A percentile compares a stretch with the other conserved stretches of the same genome.
phyloP scores from a whole-genome alignment of 2,113 vertebrate genomes.

The Myiozetetes cayanensis region DNA sequence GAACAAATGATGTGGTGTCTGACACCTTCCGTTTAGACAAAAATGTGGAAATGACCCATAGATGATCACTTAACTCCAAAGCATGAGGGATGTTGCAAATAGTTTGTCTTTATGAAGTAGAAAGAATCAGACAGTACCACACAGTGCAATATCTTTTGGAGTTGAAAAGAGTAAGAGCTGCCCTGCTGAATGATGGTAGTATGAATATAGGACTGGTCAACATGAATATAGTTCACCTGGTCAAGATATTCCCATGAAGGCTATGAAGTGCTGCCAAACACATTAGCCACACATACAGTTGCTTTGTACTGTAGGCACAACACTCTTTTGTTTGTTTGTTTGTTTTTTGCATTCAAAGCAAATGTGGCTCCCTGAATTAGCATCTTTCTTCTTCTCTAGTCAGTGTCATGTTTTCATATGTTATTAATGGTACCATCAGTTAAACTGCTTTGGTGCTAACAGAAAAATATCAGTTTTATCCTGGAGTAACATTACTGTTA shows the following conservation, averaged over 20 bases:
- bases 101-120: neutral
- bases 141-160: neutral
- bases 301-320: neutral
- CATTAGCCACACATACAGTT: neutral
- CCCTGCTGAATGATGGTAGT: neutral
- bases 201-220: neutral
- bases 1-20: neutral
- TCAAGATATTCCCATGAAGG: neutral
- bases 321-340: accelerated
- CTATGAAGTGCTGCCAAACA: neutral
- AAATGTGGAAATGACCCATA: neutral
- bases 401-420: neutral
- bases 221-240: neutral
- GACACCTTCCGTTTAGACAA: neutral
- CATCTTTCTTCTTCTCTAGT: neutral
- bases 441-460: neutral
- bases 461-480: neutral
- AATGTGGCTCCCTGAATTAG: neutral
- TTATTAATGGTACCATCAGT: neutral
- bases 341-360: neutral
- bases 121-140: neutral
- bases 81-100: neutral
- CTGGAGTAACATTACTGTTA: neutral
- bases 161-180: neutral
- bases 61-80: neutral